Conservation (phyloP, 2,113 vertebrate genomes). For the Cyprinodon tularosa region DNA sequence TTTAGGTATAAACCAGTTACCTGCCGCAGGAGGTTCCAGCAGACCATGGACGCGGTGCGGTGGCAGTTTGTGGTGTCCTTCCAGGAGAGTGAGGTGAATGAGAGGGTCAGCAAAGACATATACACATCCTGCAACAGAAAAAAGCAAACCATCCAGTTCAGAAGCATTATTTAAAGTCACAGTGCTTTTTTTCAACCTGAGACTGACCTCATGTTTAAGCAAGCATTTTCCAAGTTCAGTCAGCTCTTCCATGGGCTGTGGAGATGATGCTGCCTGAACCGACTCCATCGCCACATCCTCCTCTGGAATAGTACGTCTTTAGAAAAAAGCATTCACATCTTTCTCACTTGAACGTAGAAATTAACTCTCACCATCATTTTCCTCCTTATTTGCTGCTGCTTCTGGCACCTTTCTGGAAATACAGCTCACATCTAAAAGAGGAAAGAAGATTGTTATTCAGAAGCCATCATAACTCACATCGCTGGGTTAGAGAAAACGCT, state of each 20-base stretch:
- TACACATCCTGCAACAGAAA: conserved; percentile 84
- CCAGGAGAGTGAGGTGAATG: conserved; percentile 92
- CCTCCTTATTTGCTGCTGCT: conserved; percentile 81
- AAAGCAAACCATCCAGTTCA: neutral
- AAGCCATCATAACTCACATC: conserved; percentile 1
- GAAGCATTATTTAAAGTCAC: neutral
- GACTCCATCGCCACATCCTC: conserved; percentile 93
- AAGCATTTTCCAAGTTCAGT: conserved; percentile 93
- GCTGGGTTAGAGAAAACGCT: neutral
- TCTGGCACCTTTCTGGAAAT: conserved; percentile 88
- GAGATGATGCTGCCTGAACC: conserved; percentile 61
- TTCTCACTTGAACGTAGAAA: neutral
- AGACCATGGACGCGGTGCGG: conserved; percentile 89
- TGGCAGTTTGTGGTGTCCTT: conserved; percentile 93
- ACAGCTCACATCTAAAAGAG: conserved; percentile 85
- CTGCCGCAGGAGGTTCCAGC: conserved; percentile 95
- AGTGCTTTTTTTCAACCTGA: neutral
- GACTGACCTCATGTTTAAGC: conserved; percentile 88
- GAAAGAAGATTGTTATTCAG: neutral
- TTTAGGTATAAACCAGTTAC: conserved; percentile 47
- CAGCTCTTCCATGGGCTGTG: conserved; percentile 81
- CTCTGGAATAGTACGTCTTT: conserved; percentile 74
- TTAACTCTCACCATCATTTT: conserved; percentile 84
- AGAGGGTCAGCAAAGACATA: conserved; percentile 87
- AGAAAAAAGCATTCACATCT: neutral